Conservation (phyloP, 2,888 invertebrate species). For the Tenodera sinensis region DNA sequence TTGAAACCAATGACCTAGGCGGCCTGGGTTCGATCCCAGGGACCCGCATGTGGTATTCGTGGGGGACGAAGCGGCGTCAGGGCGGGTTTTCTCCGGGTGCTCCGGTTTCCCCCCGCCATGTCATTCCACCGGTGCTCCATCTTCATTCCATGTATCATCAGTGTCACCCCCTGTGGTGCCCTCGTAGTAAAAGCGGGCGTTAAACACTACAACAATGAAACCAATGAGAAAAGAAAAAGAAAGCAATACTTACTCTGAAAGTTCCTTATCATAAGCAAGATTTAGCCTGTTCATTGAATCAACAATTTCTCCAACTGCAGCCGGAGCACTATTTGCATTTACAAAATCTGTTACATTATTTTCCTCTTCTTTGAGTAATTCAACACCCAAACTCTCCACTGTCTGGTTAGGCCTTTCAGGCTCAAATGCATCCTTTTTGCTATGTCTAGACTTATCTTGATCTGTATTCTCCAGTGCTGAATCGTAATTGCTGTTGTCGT, state of each 20-base stretch:
- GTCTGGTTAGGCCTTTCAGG: background rate
- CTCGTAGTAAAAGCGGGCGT: no score
- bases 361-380: background rate
- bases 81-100: no score
- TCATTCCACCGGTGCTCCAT: no score
- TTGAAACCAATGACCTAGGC: no score
- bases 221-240: background rate
- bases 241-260: background rate
- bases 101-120: no score
- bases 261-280: conserved; percentile 14
- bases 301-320: conserved; percentile 19
- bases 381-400: background rate
- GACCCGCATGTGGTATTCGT: no score
- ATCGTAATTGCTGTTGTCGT: conserved; percentile 23
- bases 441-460: conserved; percentile 13
- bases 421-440: conserved; percentile 3
- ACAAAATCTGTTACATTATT: background rate
- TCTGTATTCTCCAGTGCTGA: conserved; percentile 21
- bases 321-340: conserved; percentile 20
- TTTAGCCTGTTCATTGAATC: conserved; percentile 20
- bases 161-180: no score
- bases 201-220: no score
- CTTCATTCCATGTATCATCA: no score
- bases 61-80: no score
- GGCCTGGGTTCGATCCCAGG: no score